A percentile compares a stretch with the other conserved stretches of the same genome.
These are phyloP conservation scores for Fulmarus glacialis DNA, from an alignment of 2,113 vertebrate genomes.

Conservation along the genomic window DNA sequence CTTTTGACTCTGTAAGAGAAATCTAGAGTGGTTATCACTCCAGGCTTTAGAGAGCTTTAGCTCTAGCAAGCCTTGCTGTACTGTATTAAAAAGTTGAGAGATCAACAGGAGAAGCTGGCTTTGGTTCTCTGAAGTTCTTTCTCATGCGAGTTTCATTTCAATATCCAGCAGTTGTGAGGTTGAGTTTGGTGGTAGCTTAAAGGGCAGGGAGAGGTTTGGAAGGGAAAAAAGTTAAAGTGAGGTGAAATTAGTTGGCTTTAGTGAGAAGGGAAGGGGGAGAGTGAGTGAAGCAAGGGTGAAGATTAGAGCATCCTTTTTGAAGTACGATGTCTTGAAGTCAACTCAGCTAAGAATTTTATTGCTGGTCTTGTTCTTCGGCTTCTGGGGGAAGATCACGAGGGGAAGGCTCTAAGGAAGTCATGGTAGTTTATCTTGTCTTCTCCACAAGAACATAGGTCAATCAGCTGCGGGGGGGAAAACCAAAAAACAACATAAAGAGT, in stretches of 20 bases:
- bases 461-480: constrained; percentile 54
- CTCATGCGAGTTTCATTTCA: background rate
- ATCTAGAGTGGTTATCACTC: background rate
- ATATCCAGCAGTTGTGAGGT: background rate
- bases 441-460: constrained; percentile 64
- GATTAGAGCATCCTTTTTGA: background rate
- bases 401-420: constrained; percentile 71
- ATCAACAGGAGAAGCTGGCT: background rate
- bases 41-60: background rate
- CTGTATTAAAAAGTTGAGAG: background rate
- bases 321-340: background rate
- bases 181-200: background rate
- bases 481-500: background rate
- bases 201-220: background rate
- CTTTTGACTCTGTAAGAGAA: background rate
- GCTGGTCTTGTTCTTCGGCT: background rate
- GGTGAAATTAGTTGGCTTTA: background rate
- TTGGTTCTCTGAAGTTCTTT: background rate
- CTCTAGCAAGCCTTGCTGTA: background rate
- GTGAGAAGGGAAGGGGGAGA: background rate
- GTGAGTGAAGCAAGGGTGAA: background rate
- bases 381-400: constrained; percentile 17
- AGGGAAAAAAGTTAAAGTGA: background rate
- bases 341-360: background rate
- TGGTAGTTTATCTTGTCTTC: constrained; percentile 70